Base-by-base conservation (phyloP, 2,113 vertebrate species). In the Callipepla californica region DNA sequence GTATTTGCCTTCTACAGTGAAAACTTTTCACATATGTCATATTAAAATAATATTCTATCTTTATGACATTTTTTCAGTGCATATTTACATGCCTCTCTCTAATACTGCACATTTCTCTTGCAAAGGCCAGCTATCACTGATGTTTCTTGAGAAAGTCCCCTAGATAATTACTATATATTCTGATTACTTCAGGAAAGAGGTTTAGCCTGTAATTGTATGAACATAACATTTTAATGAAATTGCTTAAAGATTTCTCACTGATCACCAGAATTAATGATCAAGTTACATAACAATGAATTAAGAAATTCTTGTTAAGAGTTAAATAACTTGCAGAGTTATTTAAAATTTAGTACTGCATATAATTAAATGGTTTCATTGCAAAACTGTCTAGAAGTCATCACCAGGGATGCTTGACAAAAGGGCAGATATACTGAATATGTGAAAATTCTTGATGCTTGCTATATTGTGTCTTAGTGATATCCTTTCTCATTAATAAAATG, bases 271-370 rank as follows among this genome's bases (percentile, higher is more conserved):
- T 53, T 68, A 88, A 77, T 73, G 67, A 86, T 18, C 30, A 85
- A 85, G 77, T 84, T 12, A 58, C 40, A 93, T 62, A 70, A 95
- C 91, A 88, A 42, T 53, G 8, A 74, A 83, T 62, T 32, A 66
- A 19, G 6, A 91, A 92, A 61, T 62, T 62, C 79, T 30, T 82
- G 11, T 34, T 83, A 57, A 36, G 63, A 80, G 57, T 88, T 61
- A 61, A 44, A 87, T 42, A 10, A 8, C 18, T 32, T 87, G 91
- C 75, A 86, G 6, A 89, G 47, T 28, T 89, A 48, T 32, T 69
- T 89, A 72, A 92, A 91, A 8, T 18, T 68, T 38, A 76, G 11
- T 70, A 30, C 48, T 80, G 47, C 2, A 30, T 21, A 25, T 21
- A 94, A 17, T 58, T 5, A 12, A 61, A 53, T 76, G 34, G 57